phyloP scores from a whole-genome alignment of 2,888 invertebrate genomes.

The Melipona beecheii region DNA sequence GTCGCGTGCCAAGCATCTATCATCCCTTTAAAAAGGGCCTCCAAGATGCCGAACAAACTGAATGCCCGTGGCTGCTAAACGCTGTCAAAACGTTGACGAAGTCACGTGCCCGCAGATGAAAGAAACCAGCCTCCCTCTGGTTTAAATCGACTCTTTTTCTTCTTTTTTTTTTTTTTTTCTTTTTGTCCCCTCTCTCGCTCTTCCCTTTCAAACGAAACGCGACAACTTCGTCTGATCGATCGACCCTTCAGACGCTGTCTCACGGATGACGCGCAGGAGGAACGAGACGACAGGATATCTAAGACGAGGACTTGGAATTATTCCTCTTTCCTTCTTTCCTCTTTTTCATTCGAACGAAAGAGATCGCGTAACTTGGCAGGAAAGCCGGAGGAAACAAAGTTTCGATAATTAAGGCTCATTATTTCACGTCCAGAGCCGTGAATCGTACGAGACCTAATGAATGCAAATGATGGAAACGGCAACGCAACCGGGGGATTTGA shows the following conservation, averaged over 20 bases:
- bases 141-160: slow-evolving; percentile 11
- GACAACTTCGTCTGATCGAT: slow-evolving; percentile 64
- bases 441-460: slow-evolving; percentile 1
- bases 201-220: slow-evolving; percentile 35
- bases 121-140: slow-evolving; percentile 36
- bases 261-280: background rate
- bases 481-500: slow-evolving; percentile 4
- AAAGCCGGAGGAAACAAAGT: background rate
- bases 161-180: too few species aligned
- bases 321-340: too few species aligned
- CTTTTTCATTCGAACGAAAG: background rate
- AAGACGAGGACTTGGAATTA: background rate
- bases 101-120: slow-evolving; percentile 73
- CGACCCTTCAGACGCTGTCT: slow-evolving; percentile 22
- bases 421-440: background rate
- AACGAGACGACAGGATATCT: background rate
- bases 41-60: slow-evolving; percentile 62
- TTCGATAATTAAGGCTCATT: slow-evolving; percentile 14
- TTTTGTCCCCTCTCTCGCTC: background rate
- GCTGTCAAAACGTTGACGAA: slow-evolving; percentile 75
- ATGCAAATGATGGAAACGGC: slow-evolving; percentile 20
- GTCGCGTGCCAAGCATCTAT: slow-evolving; percentile 84
- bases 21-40: slow-evolving; percentile 81
- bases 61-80: slow-evolving; percentile 67
- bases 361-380: background rate